Evolutionary conservation across 2,113 vertebrate genomes (phyloP).

Genomic region (Plecturocebus donacophilus): DNA sequence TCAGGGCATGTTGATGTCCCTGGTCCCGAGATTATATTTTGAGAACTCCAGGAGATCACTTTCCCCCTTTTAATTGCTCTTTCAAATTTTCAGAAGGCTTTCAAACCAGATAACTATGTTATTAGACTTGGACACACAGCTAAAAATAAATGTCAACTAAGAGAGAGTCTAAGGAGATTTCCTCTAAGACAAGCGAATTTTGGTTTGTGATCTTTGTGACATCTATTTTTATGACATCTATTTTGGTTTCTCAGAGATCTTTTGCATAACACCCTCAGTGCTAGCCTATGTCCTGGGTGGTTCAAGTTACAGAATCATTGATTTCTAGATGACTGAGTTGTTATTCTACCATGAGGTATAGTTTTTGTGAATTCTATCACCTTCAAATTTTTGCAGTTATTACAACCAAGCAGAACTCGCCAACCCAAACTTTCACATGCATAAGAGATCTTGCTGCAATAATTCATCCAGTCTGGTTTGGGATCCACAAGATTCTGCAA

Average conservation of each 20-base stretch:
- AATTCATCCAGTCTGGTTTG: neutral
- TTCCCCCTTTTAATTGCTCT: neutral
- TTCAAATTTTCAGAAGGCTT: neutral
- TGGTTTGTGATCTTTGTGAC: neutral
- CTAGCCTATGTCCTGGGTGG: neutral
- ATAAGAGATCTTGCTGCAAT: neutral
- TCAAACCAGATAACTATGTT: neutral
- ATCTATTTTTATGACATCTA: neutral
- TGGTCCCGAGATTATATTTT: neutral
- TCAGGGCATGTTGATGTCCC: no score
- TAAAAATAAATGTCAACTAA: neutral
- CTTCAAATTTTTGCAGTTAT: slow-evolving; percentile 14
- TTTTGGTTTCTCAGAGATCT: neutral
- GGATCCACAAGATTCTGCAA: neutral
- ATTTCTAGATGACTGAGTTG: neutral
- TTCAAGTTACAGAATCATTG: neutral
- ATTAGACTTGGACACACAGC: neutral
- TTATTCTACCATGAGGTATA: neutral
- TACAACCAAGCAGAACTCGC: neutral
- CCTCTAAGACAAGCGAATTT: neutral
- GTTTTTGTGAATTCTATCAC: neutral
- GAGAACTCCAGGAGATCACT: neutral
- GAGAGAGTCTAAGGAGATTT: neutral
- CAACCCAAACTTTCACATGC: neutral
- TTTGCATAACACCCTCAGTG: neutral